Evolutionary conservation across 2,888 invertebrate species (phyloP).

Genomic region (Drosophila putrida): DNA sequence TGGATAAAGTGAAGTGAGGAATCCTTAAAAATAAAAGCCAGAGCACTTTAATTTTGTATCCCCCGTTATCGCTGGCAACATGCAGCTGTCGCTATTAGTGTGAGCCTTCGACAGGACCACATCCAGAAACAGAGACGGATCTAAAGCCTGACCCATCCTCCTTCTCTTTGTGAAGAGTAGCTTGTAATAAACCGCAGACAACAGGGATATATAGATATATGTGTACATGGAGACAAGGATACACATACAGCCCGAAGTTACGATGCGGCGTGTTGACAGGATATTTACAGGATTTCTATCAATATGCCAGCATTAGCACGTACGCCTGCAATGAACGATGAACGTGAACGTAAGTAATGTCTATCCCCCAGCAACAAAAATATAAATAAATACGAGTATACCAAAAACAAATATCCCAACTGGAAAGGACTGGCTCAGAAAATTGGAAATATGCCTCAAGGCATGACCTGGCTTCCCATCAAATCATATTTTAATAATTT

Average conservation of each 20-base stretch:
- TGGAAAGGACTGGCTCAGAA: conserved; percentile 19
- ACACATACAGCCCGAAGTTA: conserved; percentile 33
- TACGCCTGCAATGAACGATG: conserved; percentile 62
- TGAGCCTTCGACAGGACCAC: conserved; percentile 32
- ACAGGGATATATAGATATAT: conserved; percentile 4
- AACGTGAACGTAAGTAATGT: conserved; percentile 71
- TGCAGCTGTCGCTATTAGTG: conserved; percentile 80
- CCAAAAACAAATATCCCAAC: conserved; percentile 4
- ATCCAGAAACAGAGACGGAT: neutral
- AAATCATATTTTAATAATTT: conserved; percentile 57
- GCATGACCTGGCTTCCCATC: conserved; percentile 38
- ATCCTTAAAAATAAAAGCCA: conserved; percentile 72
- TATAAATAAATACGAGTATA: conserved; percentile 1
- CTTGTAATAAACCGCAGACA: conserved; percentile 44
- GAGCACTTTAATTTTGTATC: conserved; percentile 68
- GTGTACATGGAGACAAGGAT: conserved; percentile 14
- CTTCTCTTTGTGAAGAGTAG: conserved; percentile 18
- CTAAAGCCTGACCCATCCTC: conserved; percentile 28
- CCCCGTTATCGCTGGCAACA: conserved; percentile 71
- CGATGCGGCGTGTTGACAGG: conserved; percentile 73
- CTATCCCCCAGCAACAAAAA: conserved; percentile 8
- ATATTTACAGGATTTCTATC: conserved; percentile 81
- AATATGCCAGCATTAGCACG: conserved; percentile 78
- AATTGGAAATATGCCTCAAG: conserved; percentile 24
- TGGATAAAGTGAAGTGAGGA: conserved; percentile 32